Evolutionary conservation across 2,888 invertebrate species (phyloP).

Genomic region (Aelia acuminata): DNA sequence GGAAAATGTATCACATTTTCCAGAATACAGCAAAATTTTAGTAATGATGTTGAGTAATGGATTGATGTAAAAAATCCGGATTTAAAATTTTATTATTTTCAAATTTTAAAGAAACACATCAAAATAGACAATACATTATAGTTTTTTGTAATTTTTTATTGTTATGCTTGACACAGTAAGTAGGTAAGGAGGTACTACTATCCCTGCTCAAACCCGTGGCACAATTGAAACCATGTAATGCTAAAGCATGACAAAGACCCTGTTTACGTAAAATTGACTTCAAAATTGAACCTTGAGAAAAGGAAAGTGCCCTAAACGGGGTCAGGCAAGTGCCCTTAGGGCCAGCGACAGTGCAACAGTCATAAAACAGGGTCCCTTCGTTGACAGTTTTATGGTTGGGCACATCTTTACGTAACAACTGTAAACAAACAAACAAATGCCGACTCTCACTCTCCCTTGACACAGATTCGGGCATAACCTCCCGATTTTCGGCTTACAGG

Average conservation of each 20-base stretch:
- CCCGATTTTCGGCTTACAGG: neutral
- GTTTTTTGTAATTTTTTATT: too few species aligned
- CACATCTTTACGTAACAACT: constrained; percentile 34
- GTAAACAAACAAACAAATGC: constrained; percentile 34
- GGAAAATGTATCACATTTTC: too few species aligned
- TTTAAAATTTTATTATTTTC: too few species aligned
- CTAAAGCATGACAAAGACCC: neutral
- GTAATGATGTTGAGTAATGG: too few species aligned
- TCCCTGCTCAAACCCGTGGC: neutral
- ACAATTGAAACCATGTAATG: neutral
- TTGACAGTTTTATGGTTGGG: constrained; percentile 19
- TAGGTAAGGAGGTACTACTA: too few species aligned
- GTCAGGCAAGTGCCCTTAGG: constrained; percentile 4
- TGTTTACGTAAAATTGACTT: neutral
- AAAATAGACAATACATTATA: too few species aligned
- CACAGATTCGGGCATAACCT: constrained; percentile 25
- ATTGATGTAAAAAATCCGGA: too few species aligned
- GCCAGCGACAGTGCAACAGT: neutral
- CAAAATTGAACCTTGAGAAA: constrained; percentile 37
- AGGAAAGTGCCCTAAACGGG: neutral
- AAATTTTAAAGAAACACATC: too few species aligned
- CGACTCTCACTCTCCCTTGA: neutral
- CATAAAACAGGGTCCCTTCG: constrained; percentile 17
- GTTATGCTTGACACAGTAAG: too few species aligned
- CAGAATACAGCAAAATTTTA: too few species aligned